These are phyloP conservation scores for Spinus pinus DNA, from an alignment of 2,797 vertebrate species.

Conservation along the genomic window DNA sequence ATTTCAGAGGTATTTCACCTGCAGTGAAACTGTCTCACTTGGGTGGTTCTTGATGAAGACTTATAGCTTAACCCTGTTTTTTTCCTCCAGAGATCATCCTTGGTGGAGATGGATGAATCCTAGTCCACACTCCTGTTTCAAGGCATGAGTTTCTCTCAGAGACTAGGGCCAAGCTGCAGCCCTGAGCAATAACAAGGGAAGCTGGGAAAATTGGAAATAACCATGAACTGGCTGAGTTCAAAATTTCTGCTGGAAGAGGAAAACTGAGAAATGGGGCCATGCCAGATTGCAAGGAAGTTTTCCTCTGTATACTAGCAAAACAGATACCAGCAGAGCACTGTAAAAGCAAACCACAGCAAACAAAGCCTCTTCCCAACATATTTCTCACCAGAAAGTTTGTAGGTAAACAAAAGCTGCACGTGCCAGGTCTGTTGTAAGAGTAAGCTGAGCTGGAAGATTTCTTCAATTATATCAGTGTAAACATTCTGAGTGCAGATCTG, in stretches of 20 bases:
- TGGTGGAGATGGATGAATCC: not conserved
- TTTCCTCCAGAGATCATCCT: not conserved
- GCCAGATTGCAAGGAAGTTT: not conserved
- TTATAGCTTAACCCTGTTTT: not conserved
- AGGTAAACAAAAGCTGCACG: not conserved
- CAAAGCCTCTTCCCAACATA: not conserved
- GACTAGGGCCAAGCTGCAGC: not conserved
- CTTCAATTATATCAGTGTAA: not conserved
- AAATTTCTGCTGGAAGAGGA: not conserved
- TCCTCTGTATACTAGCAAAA: not conserved
- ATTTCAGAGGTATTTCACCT: not conserved
- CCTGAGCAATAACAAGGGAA: not conserved
- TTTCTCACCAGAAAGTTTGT: not conserved
- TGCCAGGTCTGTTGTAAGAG: not conserved
- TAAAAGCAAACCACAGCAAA: not conserved
- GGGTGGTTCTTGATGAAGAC: not conserved
- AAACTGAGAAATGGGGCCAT: not conserved
- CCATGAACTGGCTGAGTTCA: not conserved
- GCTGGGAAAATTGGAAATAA: not conserved
- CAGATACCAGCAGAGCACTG: not conserved
- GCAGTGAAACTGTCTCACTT: not conserved
- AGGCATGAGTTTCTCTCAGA: not conserved
- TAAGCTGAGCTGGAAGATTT: not conserved
- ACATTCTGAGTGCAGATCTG: not conserved
- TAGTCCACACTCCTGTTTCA: not conserved